phyloP scores from a whole-genome alignment of 2,797 vertebrate genomes.

The Pangasius larnaudii region DNA sequence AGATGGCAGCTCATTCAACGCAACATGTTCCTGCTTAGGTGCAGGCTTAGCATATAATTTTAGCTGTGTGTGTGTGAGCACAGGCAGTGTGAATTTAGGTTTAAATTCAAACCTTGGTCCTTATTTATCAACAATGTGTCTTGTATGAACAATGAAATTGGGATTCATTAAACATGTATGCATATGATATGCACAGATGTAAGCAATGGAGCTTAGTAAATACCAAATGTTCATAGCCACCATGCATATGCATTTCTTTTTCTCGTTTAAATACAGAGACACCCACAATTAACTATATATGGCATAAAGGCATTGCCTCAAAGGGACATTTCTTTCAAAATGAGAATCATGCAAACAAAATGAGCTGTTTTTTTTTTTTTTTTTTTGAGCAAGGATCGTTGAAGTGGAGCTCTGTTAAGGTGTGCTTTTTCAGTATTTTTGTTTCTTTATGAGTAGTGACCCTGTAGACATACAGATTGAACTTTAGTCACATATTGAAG shows the following conservation, averaged over 20 bases:
- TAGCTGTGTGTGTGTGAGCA: not conserved
- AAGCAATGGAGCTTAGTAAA: not conserved
- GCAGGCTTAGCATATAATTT: constrained; percentile 6
- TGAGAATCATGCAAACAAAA: not conserved
- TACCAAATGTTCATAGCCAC: not conserved
- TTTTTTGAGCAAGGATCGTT: not conserved
- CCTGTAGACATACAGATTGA: not conserved
- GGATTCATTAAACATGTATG: not conserved
- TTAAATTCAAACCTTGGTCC: not conserved
- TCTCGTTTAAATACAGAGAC: not conserved
- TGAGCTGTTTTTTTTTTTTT: not conserved
- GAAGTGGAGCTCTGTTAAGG: not conserved
- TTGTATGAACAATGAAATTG: not conserved
- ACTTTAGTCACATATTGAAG: not conserved
- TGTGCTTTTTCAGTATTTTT: not conserved
- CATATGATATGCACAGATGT: not conserved
- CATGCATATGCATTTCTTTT: not conserved
- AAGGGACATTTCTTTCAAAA: not conserved
- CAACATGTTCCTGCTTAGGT: constrained; percentile 31
- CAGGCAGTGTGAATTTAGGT: not conserved
- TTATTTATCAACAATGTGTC: not conserved
- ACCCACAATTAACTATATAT: not conserved
- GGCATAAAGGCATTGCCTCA: not conserved
- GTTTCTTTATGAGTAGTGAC: not conserved
- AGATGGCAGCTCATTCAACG: constrained; percentile 35